Conservation (phyloP, 2,888 invertebrate genomes). For the Poecilus cupreus region DNA sequence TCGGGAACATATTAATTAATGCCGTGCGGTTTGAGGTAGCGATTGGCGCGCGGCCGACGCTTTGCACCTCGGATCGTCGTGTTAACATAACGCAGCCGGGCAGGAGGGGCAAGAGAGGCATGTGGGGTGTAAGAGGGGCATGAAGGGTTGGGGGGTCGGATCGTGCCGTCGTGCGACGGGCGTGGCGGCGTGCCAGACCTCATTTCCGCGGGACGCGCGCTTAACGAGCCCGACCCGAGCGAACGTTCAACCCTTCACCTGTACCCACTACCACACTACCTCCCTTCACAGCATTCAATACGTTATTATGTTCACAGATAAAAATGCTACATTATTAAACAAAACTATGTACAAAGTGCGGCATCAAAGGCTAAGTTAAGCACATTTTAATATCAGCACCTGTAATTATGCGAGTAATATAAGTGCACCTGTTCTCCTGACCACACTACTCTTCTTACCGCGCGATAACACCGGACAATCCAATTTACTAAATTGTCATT, state of each 20-base stretch:
- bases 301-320: conserved; percentile 1
- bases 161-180: background rate
- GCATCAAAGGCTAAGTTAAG: conserved; percentile 8
- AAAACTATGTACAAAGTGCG: conserved; percentile 1
- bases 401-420: conserved; percentile 21
- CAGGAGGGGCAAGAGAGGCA: background rate
- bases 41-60: conserved; percentile 34
- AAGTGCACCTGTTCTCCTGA: background rate
- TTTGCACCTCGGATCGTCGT: conserved; percentile 47
- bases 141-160: background rate
- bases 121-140: too few species aligned
- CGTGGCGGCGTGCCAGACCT: conserved; percentile 47
- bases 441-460: background rate
- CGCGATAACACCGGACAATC: conserved; percentile 41
- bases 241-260: conserved; percentile 12
- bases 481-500: conserved; percentile 50
- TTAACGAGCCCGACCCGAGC: conserved; percentile 24
- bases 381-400: conserved; percentile 28
- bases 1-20: conserved; percentile 49
- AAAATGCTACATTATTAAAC: background rate
- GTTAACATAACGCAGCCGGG: conserved; percentile 24
- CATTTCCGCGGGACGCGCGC: conserved; percentile 41
- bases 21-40: conserved; percentile 48
- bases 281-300: background rate
- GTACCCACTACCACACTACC: conserved; percentile 4